Base-by-base conservation (phyloP, 2,888 invertebrate species). In the Noctua pronuba region DNA sequence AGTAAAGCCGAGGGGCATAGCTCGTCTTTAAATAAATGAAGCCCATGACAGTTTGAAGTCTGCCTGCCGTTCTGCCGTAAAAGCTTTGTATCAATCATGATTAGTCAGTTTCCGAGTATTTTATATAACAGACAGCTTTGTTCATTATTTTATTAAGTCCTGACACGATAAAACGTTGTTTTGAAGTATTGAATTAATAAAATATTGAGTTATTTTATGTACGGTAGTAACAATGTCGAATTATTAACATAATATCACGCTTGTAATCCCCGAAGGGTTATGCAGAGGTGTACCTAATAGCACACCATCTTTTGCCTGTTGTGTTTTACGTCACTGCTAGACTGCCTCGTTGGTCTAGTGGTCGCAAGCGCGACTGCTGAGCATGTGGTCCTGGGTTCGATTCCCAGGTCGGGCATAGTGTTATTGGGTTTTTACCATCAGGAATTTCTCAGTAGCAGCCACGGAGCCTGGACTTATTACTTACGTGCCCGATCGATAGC, bases 21-120 rank as follows among this genome's bases (percentile, higher is more conserved):
- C 28, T 21, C 1, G 31, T 64, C 13, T 81, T 64, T 41, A 28
- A 44, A 44, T n/a, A 44, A 44, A 65, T 65, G 10, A 52, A 66
- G 41, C 21, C 28, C 52, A 35, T 44, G 46, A 68, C 66, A 62
- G 84, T 71, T 68, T 68, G 70, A 71, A 84, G 46, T 41, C 55
- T 55, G 60, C 16, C 21, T 55, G 31, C 52, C 44, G 1, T 10
- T 31, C 60, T 41, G 16, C 18, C 65, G 28, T 84, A 79, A 84
- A 79, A 84, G 81, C 81, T 79, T 79, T 84, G 46, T 64, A 68
- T 81, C 81, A 84, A 84, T 81, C 81, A 84, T 79, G 84, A 79
- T 81, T 67, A 81, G 41, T 62, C 0, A 18, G 84, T 84, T 71
- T 64, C 35, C 7, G n/a, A 68, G 55, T 58, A 79, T 81, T 79